Base-by-base conservation (phyloP, 92 coral and sea anemone species). In the Parazoanthus swiftii region DNA sequence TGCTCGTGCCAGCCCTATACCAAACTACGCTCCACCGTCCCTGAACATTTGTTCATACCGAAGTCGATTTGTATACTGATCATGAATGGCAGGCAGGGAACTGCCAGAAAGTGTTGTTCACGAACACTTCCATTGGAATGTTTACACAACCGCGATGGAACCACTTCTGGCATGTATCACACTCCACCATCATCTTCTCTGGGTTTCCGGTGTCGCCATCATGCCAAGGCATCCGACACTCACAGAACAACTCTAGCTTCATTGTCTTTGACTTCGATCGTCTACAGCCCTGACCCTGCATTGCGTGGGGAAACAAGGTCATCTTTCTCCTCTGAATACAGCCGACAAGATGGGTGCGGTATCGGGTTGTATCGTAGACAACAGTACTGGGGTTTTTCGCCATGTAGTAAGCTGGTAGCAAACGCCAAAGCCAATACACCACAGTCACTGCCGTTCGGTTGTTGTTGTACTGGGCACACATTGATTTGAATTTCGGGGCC, bases 361-460 rank as follows among this genome's bases (percentile, higher is more conserved):
- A 68, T 18, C 25, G 39, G 3, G 20, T 21, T 23, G 78, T 66
- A 11, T 86, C 77, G 16, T 59, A 79, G 14, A 6, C 43, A 23
- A 78, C 44, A 11, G 42, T 39, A 20, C 80, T 16, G 59, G 85
- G 90, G 73, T 88, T 86, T 75, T 88, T 58, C 6, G 33, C 93
- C 93, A 76, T 84, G 71, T 35, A 89, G 71, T 43, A 92, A 37
- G 50, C 81, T 54, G 35, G 89, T 85, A 6, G 91, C 92, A 88
- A 74, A 91, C 8, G 94, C 94, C 16, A 93, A 66, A 18, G 94
- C 94, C 85, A 91, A 88, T 8, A 91, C 88, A 36, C 96, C 94
- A 88, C 96, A 93, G 84, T 93, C 93, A 48, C 80, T 82, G 11
- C 90, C 71, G 38, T 91, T 89, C 5, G 59, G 81, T 74, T 93